phyloP scores from a whole-genome alignment of 92 coral and sea anemone species.

The Bergia puertoricense region DNA sequence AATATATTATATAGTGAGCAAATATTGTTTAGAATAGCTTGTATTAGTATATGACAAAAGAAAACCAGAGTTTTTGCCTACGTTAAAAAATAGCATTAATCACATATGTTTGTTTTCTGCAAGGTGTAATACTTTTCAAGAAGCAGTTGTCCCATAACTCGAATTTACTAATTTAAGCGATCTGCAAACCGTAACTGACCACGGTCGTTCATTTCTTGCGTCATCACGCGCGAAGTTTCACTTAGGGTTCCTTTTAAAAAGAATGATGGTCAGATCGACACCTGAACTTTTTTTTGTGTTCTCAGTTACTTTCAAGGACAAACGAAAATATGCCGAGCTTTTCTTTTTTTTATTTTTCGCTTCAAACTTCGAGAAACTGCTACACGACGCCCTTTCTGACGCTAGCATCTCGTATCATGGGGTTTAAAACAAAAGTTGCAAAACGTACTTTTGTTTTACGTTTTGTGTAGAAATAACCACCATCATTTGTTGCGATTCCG shows the following conservation, averaged over 20 bases:
- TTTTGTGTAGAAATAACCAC: too few species aligned
- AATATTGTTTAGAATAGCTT: too few species aligned
- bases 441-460: too few species aligned
- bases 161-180: background rate
- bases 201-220: background rate
- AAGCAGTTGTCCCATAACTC: background rate
- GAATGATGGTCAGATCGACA: background rate
- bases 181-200: background rate
- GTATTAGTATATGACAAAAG: background rate
- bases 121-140: slow-evolving; percentile 1
- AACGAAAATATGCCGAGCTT: background rate
- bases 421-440: too few species aligned
- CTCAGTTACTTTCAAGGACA: too few species aligned
- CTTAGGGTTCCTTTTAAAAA: background rate
- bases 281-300: background rate
- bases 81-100: background rate
- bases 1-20: too few species aligned
- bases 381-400: too few species aligned
- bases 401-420: too few species aligned
- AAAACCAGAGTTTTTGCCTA: background rate
- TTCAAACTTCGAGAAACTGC: too few species aligned
- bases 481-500: too few species aligned
- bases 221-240: background rate
- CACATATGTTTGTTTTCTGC: slow-evolving; percentile 6
- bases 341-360: too few species aligned